Base-by-base conservation (phyloP, 2,888 invertebrate species). In the Macropis europaea region DNA sequence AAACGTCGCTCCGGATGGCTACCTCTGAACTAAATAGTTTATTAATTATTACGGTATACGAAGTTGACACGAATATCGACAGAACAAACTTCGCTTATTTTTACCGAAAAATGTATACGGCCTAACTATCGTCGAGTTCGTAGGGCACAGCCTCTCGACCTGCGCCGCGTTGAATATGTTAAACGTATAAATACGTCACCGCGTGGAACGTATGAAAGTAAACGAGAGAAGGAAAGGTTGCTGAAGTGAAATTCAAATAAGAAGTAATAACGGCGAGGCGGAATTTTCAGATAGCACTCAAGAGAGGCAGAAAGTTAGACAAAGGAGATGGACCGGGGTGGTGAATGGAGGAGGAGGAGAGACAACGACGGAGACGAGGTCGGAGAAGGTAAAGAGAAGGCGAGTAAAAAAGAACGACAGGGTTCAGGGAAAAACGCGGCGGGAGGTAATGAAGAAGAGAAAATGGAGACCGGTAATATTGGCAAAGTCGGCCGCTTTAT, bases 241-340 rank as follows among this genome's bases (percentile, higher is more conserved):
- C 28, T 3, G n/a, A 57, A 57, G 57, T 47, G 57, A 69, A 57
- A 66, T 66, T 69, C 57, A 47, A 66, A 52, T 59, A 69, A 69
- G 50, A 38, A 66, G 40, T 56, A 64, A 50, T 50, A 67, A 67
- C 19, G 24, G 45, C 17, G 11, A 45, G 15, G 30, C 36, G 34
- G 43, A 52, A 57, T 66, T 48, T 43, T 22, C 64, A 15, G 38
- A 13, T n/a, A 52, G 66, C 50, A 43, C 36, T 50, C 22, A 19
- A 53, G 47, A 32, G 47, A 34, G 38, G 54, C 32, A 40, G 43
- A 28, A 42, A 30, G 42, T 48, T 48, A 62, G 38, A 43, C 32
- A 52, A 40, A 47, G 42, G 22, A 32, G 40, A 26, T 13, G 53
- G 40, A 30, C 24, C n/a, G 13, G 32, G 28, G 24, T 15, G 28